Conservation (phyloP, 1,140 invertebrate species). For the Apis cerana region DNA sequence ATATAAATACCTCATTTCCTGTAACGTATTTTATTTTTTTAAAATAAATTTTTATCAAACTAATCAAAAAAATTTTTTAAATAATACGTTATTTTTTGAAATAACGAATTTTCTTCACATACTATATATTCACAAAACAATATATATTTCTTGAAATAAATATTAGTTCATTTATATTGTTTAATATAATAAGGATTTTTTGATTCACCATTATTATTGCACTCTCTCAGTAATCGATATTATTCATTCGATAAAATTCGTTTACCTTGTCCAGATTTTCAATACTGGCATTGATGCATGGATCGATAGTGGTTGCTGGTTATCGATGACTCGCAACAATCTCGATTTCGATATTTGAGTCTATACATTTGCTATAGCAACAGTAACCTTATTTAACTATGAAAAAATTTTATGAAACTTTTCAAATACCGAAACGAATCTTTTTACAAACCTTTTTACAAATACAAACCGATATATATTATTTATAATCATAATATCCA, state of each 20-base stretch:
- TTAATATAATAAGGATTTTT: not conserved
- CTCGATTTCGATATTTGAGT: constrained; percentile 62
- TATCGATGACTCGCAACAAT: constrained; percentile 67
- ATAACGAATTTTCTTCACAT: constrained; percentile 52
- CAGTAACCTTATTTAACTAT: constrained; percentile 27
- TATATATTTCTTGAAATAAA: constrained; percentile 53
- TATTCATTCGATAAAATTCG: constrained; percentile 58
- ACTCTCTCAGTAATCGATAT: constrained; percentile 50
- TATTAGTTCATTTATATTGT: not conserved
- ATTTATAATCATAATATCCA: constrained; percentile 69
- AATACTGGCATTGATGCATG: constrained; percentile 67
- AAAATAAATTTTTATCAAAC: not conserved
- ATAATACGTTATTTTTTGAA: constrained; percentile 48
- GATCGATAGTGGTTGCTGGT: constrained; percentile 59
- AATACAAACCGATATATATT: constrained; percentile 61
- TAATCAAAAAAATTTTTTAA: not conserved
- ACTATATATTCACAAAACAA: constrained; percentile 54
- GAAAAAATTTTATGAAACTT: not conserved
- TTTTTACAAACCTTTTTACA: not conserved
- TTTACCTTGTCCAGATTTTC: constrained; percentile 48
- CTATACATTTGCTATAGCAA: constrained; percentile 59
- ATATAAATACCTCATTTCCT: constrained; percentile 53
- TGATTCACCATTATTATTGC: constrained; percentile 44
- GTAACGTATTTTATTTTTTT: no score
- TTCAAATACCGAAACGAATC: not conserved